A percentile compares a stretch with the other conserved stretches of the same genome.
Conservation (phyloP, 2,888 invertebrate genomes). For the Campaea margaritaria region DNA sequence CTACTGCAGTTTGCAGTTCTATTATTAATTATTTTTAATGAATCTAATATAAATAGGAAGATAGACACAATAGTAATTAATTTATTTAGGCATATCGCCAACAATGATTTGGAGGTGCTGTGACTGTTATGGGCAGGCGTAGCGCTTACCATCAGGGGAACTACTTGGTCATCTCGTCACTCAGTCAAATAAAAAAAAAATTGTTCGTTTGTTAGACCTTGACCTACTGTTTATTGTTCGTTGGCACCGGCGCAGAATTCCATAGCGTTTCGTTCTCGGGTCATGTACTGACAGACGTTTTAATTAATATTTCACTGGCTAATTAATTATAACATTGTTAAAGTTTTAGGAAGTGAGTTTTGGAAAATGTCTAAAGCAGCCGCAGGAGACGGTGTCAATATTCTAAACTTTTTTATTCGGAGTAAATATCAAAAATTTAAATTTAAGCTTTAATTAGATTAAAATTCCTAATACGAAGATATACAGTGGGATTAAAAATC, state of each 20-base stretch:
- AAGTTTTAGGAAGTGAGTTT: conserved; percentile 22
- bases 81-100: too few relatives aligned
- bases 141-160: too few relatives aligned
- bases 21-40: too few relatives aligned
- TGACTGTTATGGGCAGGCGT: too few relatives aligned
- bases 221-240: conserved; percentile 10
- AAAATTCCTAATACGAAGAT: neutral
- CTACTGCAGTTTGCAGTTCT: too few relatives aligned
- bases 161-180: too few relatives aligned
- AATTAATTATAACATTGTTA: conserved; percentile 40
- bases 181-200: too few relatives aligned
- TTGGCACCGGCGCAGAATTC: conserved; percentile 12
- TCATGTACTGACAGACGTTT: conserved; percentile 35
- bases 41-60: too few relatives aligned
- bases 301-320: conserved; percentile 41
- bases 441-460: neutral
- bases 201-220: conserved; percentile 1
- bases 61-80: too few relatives aligned
- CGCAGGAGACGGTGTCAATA: conserved; percentile 3
- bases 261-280: conserved; percentile 26
- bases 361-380: conserved; percentile 10
- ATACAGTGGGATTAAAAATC: too few relatives aligned
- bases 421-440: neutral
- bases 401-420: too few relatives aligned
- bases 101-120: too few relatives aligned